Base-by-base conservation (phyloP, 2,113 vertebrate species). In the Octodon degus region DNA sequence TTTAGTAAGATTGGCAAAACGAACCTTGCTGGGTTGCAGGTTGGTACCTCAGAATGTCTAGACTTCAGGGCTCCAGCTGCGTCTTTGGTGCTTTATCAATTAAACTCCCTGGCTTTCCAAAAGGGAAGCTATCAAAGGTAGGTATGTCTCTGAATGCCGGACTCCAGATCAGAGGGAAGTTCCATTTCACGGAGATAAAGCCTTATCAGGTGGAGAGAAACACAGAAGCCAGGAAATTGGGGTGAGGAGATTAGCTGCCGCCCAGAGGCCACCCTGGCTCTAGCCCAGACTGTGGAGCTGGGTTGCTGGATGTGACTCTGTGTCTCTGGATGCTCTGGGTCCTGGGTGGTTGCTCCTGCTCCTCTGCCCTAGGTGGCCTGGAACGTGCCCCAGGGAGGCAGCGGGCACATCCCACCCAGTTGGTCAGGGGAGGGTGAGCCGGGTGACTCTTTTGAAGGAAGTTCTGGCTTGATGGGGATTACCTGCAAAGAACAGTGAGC, bases 121-220 rank as follows among this genome's bases (percentile, higher is more conserved):
- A 94, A 82, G 86, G 90, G 81, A 83, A 67, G 90, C 77, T 94
- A 92, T 96, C 87, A 92, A 53, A 97, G 85, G 93, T 93, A 90
- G 90, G 70, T 80, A 27, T 94, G 92, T 82, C 27, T 2, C 27
- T 50, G 84, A 67, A 25, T 22, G 65, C 63, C 32, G 3, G 7
- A 34, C 55, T 91, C 74, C 86, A 95, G 95, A 97, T 90, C 90
- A 97, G 91, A 90, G 95, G 32, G 53, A 88, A 34, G 80, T 94
- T 90, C 93, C 62, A 86, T 87, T 74, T 50, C 47, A n/a, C 76
- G 40, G 87, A 86, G 97, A 96, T 96, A 97, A 97, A 91, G 76
- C 81, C 94, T 97, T 96, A 97, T 97, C 97, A 60, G 96, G 70
- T 65, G 47, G 55, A 70, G 96, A 43, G 80, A 94, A 96, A 58